Evolutionary conservation across 2,113 vertebrate species (phyloP).

Genomic region (Chionomys nivalis): DNA sequence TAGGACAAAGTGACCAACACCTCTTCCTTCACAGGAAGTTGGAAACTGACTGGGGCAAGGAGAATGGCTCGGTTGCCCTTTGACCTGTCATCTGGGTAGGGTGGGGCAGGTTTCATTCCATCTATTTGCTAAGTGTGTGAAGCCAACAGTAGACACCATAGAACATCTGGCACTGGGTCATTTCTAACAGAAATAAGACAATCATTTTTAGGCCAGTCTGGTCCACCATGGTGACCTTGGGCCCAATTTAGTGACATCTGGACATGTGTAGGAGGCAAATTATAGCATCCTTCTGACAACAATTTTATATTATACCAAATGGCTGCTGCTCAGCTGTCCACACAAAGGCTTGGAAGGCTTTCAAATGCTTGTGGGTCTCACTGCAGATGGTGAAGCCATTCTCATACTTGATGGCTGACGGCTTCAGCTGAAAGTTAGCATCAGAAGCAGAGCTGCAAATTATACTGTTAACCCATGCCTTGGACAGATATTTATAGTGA

Average conservation of each 20-base stretch:
- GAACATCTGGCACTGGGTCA: constrained; percentile 53
- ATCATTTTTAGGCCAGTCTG: neutral
- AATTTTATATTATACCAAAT: constrained; percentile 73
- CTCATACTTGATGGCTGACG: neutral
- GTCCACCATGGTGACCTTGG: constrained; percentile 54
- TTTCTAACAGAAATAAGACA: constrained; percentile 41
- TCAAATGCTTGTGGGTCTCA: constrained; percentile 21
- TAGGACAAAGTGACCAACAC: neutral
- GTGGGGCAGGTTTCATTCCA: neutral
- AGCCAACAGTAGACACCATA: neutral
- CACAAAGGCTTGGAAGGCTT: constrained; percentile 50
- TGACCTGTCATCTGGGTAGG: neutral
- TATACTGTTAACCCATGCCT: constrained; percentile 27
- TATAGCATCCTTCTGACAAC: constrained; percentile 38
- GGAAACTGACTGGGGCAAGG: neutral
- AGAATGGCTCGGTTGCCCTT: neutral
- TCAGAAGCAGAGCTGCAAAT: constrained; percentile 49
- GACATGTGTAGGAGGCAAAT: constrained; percentile 67
- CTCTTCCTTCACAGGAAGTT: neutral
- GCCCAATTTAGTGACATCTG: constrained; percentile 70
- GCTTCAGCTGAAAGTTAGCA: constrained; percentile 42
- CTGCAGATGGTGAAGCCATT: constrained; percentile 56
- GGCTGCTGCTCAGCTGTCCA: constrained; percentile 63
- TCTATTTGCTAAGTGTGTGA: constrained; percentile 17
- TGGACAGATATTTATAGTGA: constrained; percentile 52